Evolutionary conservation across 2,113 vertebrate species (phyloP), one percentile per base, ranked within the genome.

Genomic region (Labrus mixtus): DNA sequence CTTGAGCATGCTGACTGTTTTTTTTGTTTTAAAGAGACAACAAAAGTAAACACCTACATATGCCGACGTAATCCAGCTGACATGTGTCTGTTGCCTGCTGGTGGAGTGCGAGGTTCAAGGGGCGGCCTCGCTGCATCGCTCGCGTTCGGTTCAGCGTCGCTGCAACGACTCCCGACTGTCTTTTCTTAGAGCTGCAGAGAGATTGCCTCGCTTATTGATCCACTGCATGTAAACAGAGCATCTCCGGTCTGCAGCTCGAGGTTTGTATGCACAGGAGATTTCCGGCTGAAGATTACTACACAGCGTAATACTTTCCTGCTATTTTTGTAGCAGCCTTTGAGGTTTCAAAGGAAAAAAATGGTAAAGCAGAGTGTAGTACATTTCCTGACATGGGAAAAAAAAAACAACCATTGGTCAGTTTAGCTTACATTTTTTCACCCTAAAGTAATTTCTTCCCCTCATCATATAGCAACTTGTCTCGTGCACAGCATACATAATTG

Each of bases 121-220:
- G 83, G 82, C 75, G 80, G 73, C 75, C 79, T 76, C 41, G 0
- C 78, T 80, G 78, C 74, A 56, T 81, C 36, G 60, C 72, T 43
- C 81, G 80, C 81, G 82, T 78, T 79, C 64, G 76, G 67, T 73
- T 53, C 63, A 73, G 85, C 83, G 59, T 29, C 16, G 39, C 53
- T 39, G 19, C 16, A 36, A 57, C 55, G 46, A 45, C 12, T 13
- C 41, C 56, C 10, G 73, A 61, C 15, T 39, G 68, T 81, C 81
- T 85, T 87, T 82, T 84, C 82, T 88, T 70, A 46, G 87, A 79
- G 73, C 80, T 76, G 85, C 78, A 61, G 76, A 68, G 70, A 83
- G 83, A 89, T 66, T 20, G 73, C 69, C 62, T 84, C 41, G 45
- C 51, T 23, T 88, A 90, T 93, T 65, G 91, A 92, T 88, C 82